Evolutionary conservation across 2,113 vertebrate species (phyloP).

Genomic region (Propithecus coquereli): DNA sequence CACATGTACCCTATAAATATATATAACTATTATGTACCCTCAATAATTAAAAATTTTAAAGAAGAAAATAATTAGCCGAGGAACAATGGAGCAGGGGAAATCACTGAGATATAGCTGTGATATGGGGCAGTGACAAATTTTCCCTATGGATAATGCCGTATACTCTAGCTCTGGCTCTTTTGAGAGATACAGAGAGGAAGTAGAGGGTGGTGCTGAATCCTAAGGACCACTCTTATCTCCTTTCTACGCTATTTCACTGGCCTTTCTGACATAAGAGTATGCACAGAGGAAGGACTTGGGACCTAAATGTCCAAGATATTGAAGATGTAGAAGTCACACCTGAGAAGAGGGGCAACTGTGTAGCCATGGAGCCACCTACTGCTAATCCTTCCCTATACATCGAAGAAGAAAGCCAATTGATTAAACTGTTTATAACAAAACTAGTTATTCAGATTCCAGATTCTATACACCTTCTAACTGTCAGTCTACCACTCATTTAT

Average conservation of each 20-base stretch:
- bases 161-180: not conserved
- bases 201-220: too few species aligned
- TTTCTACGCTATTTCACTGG: not conserved
- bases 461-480: not conserved
- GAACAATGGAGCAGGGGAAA: not conserved
- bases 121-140: too few species aligned
- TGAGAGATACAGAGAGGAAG: not conserved
- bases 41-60: too few species aligned
- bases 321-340: not conserved
- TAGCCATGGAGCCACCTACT: not conserved
- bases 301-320: not conserved
- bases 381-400: not conserved
- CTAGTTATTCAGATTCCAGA: not conserved
- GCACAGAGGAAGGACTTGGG: not conserved
- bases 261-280: not conserved
- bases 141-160: too few species aligned
- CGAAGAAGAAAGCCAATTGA: not conserved
- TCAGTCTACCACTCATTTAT: not conserved
- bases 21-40: too few species aligned
- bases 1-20: too few species aligned
- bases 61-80: not conserved
- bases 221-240: not conserved
- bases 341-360: not conserved
- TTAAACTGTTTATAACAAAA: not conserved
- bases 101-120: not conserved